Percentiles rank a stretch among this genome's conserved stretches.
Evolutionary conservation across 2,888 invertebrate species (phyloP).

Genomic region (Erebia palarica): DNA sequence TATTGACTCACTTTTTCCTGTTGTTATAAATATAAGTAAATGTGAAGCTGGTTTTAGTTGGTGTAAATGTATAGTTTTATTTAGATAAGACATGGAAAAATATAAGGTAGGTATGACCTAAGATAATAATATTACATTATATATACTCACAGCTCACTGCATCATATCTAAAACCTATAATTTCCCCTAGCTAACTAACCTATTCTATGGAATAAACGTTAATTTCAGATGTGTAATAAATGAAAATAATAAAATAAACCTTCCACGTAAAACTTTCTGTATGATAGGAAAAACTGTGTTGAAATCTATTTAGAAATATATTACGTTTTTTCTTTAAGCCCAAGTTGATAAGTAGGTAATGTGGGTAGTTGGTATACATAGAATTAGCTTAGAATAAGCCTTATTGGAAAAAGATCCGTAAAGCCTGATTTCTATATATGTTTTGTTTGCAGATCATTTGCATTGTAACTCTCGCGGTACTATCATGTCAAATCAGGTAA

Average conservation of each 20-base stretch:
- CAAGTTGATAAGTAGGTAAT: no score
- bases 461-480: constrained; percentile 5
- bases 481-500: constrained; percentile 21
- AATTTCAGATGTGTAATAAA: no score
- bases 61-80: constrained; percentile 15
- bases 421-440: not conserved
- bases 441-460: constrained; percentile 2
- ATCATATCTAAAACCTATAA: no score
- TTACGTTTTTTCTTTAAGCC: no score
- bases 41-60: not conserved
- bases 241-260: no score
- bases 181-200: no score
- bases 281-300: not conserved
- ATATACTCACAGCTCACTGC: no score
- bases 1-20: constrained; percentile 38
- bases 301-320: no score
- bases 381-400: no score
- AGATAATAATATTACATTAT: not conserved
- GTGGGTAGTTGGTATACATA: no score
- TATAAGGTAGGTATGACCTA: constrained; percentile 24
- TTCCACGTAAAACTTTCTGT: no score
- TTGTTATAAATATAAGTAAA: constrained; percentile 34
- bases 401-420: not conserved
- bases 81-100: constrained; percentile 25
- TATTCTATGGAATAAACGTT: no score